Evolutionary conservation across 2,113 vertebrate species (phyloP).

Genomic region (Microcebus tavaratra): DNA sequence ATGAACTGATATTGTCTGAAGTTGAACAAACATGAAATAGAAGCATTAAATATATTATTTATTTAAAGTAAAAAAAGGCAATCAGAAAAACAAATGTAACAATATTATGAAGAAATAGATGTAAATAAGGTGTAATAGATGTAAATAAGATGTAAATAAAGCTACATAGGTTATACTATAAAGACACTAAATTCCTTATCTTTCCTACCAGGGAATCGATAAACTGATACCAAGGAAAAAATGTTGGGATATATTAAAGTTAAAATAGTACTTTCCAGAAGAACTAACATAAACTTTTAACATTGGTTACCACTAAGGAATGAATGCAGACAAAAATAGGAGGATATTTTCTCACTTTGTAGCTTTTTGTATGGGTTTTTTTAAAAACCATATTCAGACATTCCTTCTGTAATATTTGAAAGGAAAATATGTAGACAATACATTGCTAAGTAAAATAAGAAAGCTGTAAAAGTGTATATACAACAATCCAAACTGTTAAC

Average conservation of each 20-base stretch:
- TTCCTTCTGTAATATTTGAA: neutral
- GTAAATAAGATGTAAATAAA: neutral
- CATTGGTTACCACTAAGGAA: neutral
- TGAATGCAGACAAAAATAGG: neutral
- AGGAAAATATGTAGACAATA: neutral
- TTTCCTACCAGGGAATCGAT: neutral
- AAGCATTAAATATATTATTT: neutral
- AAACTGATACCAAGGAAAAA: neutral
- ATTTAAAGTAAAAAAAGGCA: neutral
- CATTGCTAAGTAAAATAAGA: neutral
- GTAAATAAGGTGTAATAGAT: no score
- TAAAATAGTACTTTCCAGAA: neutral
- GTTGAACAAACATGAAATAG: neutral
- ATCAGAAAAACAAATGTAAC: neutral
- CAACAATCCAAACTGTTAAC: neutral
- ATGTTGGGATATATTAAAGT: neutral
- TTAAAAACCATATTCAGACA: neutral
- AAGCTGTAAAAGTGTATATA: neutral
- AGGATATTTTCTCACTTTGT: neutral
- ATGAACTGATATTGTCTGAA: neutral
- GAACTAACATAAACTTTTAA: neutral
- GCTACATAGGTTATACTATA: neutral
- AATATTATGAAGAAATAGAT: neutral
- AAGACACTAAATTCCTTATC: neutral
- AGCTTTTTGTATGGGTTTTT: neutral